Evolutionary conservation across 2,888 invertebrate genomes (phyloP).

Genomic region (Hydropsyche betteni): DNA sequence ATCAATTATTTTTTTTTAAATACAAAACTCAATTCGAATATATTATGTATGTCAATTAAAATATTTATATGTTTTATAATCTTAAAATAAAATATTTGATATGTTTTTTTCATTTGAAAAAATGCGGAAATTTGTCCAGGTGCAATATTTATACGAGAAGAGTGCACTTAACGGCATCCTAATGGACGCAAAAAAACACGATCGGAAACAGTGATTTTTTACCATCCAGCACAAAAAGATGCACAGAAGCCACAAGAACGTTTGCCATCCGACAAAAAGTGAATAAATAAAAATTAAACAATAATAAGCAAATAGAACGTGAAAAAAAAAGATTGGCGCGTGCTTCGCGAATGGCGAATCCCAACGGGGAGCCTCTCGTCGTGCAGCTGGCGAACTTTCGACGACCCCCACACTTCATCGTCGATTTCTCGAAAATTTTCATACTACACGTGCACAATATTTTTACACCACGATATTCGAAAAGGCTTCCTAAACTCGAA

Average conservation of each 20-base stretch:
- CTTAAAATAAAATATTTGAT: no score
- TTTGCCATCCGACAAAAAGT: no score
- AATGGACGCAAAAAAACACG: constrained; percentile 8
- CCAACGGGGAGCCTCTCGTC: constrained; percentile 6
- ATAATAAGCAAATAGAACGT: background rate
- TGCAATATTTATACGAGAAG: background rate
- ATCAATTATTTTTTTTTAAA: no score
- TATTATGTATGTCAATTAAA: no score
- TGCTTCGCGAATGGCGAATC: constrained; percentile 20
- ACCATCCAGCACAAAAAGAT: background rate
- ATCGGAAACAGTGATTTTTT: constrained; percentile 15
- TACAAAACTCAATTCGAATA: no score
- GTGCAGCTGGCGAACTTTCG: constrained; percentile 36
- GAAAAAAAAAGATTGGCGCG: constrained; percentile 35
- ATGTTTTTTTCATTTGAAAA: no score
- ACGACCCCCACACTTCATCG: constrained; percentile 1
- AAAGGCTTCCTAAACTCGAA: background rate
- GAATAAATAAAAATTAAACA: constrained; percentile 1
- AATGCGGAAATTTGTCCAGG: constrained; percentile 27
- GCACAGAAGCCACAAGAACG: no score
- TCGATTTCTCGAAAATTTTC: constrained; percentile 22
- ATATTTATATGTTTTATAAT: no score
- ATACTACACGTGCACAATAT: background rate
- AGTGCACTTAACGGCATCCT: constrained; percentile 6
- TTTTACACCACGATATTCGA: background rate